Conservation (phyloP, 2,113 vertebrate genomes). For the Tursiops truncatus region DNA sequence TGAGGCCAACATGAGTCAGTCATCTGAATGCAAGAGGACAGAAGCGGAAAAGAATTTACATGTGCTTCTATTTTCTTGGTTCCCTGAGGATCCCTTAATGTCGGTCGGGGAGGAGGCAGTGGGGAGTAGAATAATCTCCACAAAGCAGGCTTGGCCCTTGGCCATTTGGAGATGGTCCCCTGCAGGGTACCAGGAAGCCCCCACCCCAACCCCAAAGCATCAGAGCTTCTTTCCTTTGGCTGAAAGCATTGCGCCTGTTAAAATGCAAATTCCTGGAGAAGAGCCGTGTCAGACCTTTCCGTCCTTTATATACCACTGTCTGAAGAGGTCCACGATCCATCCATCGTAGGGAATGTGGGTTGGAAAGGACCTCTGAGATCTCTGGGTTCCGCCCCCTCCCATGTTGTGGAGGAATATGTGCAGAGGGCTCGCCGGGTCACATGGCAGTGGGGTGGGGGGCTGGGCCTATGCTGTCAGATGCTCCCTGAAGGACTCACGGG, state of each 20-base stretch:
- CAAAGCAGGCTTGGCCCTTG: neutral
- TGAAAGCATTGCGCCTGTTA: neutral
- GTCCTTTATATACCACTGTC: neutral
- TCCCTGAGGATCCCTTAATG: constrained; percentile 49
- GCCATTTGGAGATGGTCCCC: neutral
- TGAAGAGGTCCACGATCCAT: neutral
- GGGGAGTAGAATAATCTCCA: neutral
- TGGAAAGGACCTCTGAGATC: neutral
- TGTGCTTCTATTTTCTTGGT: constrained; percentile 71
- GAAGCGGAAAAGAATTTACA: constrained; percentile 58
- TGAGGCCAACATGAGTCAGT: constrained; percentile 55
- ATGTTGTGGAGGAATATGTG: neutral
- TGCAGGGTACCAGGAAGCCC: neutral
- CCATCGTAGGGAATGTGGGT: fast-evolving
- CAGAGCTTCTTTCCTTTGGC: neutral
- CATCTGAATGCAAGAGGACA: constrained; percentile 53
- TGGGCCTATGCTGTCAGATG: neutral
- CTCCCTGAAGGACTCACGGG: neutral
- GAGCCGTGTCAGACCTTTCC: neutral
- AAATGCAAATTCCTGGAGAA: constrained; percentile 22
- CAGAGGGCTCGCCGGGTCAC: neutral
- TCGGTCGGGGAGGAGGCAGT: neutral
- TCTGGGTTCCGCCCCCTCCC: neutral
- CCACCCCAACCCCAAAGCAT: neutral
- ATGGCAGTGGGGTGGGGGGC: neutral